phyloP scores from a whole-genome alignment of 2,113 vertebrate genomes.

The Pluvianellus socialis region DNA sequence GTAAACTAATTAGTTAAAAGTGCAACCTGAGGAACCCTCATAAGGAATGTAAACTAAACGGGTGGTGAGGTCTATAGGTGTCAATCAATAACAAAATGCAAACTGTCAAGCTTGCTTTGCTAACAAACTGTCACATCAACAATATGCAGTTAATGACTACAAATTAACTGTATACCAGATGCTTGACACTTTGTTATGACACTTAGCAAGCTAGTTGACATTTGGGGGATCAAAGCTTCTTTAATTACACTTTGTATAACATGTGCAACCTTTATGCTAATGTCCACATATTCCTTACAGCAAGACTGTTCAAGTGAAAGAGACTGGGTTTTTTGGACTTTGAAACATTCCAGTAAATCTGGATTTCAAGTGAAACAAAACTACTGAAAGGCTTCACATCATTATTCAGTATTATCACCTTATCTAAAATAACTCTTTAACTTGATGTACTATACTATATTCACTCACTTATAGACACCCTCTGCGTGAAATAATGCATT shows the following conservation, averaged over 20 bases:
- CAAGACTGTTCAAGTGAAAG: constrained; percentile 63
- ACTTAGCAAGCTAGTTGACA: constrained; percentile 85
- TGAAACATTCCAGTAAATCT: constrained; percentile 25
- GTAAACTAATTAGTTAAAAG: constrained; percentile 58
- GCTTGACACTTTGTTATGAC: constrained; percentile 92
- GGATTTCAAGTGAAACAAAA: background rate
- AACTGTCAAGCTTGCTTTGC: constrained; percentile 87
- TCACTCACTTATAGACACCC: constrained; percentile 35
- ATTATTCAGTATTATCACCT: constrained; percentile 40
- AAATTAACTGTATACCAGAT: constrained; percentile 93
- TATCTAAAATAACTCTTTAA: constrained; percentile 66
- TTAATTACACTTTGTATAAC: constrained; percentile 84
- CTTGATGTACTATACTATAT: constrained; percentile 43
- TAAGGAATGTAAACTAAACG: constrained; percentile 77
- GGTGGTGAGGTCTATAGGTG: constrained; percentile 82
- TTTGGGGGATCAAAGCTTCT: constrained; percentile 88
- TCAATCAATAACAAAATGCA: constrained; percentile 87
- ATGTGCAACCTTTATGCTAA: constrained; percentile 85
- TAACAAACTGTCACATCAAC: constrained; percentile 94
- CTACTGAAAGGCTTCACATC: background rate
- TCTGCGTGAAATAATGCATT: constrained; percentile 54
- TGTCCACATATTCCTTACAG: constrained; percentile 79
- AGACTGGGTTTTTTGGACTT: background rate
- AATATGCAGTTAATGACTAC: constrained; percentile 91
- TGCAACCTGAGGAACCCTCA: constrained; percentile 74